These are phyloP conservation scores for Chelmon rostratus DNA, from an alignment of 2,797 vertebrate species.

Conservation along the genomic window DNA sequence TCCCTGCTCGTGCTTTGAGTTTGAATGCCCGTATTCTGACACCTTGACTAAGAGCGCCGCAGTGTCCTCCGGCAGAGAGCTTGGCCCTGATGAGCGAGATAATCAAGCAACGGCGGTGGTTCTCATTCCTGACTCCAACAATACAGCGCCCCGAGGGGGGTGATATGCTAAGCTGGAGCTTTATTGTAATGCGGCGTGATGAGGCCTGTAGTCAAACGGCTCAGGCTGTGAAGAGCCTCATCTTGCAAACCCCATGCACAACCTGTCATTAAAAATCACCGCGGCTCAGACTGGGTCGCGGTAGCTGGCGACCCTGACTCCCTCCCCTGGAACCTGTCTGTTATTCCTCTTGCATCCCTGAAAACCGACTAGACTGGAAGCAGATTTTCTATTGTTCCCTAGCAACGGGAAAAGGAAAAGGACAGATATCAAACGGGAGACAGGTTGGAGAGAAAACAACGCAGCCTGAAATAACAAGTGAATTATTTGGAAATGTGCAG, in stretches of 20 bases:
- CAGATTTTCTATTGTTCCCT: slow-evolving; percentile 62
- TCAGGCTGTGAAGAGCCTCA: slow-evolving; percentile 53
- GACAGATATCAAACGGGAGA: slow-evolving; percentile 46
- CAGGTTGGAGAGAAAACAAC: slow-evolving; percentile 17
- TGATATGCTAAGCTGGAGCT: slow-evolving; percentile 68
- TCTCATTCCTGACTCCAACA: slow-evolving; percentile 66
- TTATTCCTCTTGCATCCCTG: slow-evolving; percentile 38
- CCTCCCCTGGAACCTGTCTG: slow-evolving; percentile 28
- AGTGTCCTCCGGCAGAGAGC: slow-evolving; percentile 62
- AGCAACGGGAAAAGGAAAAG: slow-evolving; percentile 66
- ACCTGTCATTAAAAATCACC: slow-evolving; percentile 58
- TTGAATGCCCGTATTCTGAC: slow-evolving; percentile 42
- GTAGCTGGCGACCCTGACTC: slow-evolving; percentile 36
- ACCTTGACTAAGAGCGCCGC: slow-evolving; percentile 58
- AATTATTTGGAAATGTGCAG: slow-evolving; percentile 19
- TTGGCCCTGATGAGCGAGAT: slow-evolving; percentile 64
- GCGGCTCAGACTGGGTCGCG: slow-evolving; percentile 39
- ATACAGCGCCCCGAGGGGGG: slow-evolving; percentile 48
- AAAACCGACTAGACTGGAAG: slow-evolving; percentile 42
- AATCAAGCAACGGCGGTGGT: slow-evolving; percentile 62
- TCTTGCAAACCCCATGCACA: slow-evolving; percentile 42
- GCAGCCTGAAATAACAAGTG: slow-evolving; percentile 19
- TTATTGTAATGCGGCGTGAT: slow-evolving; percentile 73
- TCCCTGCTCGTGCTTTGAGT: slow-evolving; percentile 43
- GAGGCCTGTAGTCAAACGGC: slow-evolving; percentile 53